These are phyloP conservation scores for Bombus superbus DNA, from an alignment of 1,140 invertebrate species.

Conservation along the genomic window DNA sequence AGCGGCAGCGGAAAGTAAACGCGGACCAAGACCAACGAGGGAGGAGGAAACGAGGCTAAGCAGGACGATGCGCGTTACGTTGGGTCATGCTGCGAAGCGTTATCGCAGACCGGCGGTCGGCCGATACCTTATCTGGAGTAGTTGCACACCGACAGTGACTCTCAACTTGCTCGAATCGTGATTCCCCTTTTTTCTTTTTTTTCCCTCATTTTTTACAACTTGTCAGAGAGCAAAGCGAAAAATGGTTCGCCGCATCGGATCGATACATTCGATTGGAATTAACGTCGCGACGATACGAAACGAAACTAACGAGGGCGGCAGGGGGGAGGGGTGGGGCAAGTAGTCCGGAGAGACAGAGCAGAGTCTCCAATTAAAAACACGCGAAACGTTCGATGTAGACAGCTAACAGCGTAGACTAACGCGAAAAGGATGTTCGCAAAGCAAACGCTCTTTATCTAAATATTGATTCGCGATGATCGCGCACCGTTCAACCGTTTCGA, in stretches of 20 bases:
- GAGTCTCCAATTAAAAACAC: not conserved
- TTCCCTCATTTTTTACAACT: too few species aligned
- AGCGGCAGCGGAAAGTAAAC: not conserved
- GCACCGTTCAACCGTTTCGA: not conserved
- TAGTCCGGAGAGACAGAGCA: not conserved
- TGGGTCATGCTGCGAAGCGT: conserved; percentile 73
- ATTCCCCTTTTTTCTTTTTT: not conserved
- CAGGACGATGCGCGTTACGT: conserved; percentile 68
- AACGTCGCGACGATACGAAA: too few species aligned
- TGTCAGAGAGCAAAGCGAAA: too few species aligned
- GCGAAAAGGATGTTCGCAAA: not conserved
- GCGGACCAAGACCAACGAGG: conserved; percentile 2
- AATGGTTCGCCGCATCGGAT: too few species aligned
- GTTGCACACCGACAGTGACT: conserved; percentile 76
- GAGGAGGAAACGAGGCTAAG: conserved; percentile 38
- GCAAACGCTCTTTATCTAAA: not conserved
- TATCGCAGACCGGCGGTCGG: conserved; percentile 71
- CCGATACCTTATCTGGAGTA: conserved; percentile 82
- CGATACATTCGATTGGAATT: too few species aligned
- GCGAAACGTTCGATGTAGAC: not conserved
- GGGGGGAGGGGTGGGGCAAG: too few species aligned
- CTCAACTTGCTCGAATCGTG: conserved; percentile 62
- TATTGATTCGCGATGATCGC: not conserved
- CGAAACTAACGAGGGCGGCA: too few species aligned
- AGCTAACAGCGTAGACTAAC: too few species aligned